Percentiles rank a stretch among this genome's conserved stretches.
Evolutionary conservation across 2,797 vertebrate genomes (phyloP).

Genomic region (Microctenopoma steveboyesi): DNA sequence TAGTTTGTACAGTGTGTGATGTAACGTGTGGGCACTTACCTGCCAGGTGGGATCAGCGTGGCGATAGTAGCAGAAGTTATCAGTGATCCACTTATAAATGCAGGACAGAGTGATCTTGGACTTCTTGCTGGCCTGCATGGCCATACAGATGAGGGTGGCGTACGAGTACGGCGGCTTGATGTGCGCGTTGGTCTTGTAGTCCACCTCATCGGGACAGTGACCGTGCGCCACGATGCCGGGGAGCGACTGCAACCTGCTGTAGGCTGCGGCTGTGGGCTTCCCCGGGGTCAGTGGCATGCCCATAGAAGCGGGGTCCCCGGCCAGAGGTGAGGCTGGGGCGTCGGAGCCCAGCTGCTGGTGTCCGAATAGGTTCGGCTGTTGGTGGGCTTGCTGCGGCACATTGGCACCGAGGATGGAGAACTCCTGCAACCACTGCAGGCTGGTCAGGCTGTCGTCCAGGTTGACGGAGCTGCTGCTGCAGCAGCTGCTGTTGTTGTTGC

Average conservation of each 20-base stretch:
- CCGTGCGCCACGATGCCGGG: conserved; percentile 79
- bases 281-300: conserved; percentile 90
- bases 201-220: conserved; percentile 89
- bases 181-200: conserved; percentile 91
- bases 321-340: conserved; percentile 90
- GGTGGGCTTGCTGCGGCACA: conserved; percentile 78
- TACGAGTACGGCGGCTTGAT: conserved; percentile 96
- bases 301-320: conserved; percentile 91
- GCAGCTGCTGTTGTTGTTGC: neutral
- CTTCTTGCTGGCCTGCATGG: conserved; percentile 94
- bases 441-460: conserved; percentile 96
- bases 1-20: neutral
- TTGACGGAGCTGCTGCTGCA: conserved; percentile 55
- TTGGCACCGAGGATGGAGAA: conserved; percentile 90
- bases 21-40: conserved; percentile 78
- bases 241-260: conserved; percentile 79
- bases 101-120: conserved; percentile 94
- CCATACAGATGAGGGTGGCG: conserved; percentile 97
- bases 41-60: conserved; percentile 97
- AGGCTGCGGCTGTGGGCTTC: conserved; percentile 90
- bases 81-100: conserved; percentile 98
- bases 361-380: conserved; percentile 80
- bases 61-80: conserved; percentile 98
- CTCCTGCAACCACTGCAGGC: conserved; percentile 96
- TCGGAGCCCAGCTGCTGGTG: conserved; percentile 80